These are phyloP conservation scores for Sarcophaga caerulescens DNA, from an alignment of 2,888 invertebrate species.

Conservation along the genomic window DNA sequence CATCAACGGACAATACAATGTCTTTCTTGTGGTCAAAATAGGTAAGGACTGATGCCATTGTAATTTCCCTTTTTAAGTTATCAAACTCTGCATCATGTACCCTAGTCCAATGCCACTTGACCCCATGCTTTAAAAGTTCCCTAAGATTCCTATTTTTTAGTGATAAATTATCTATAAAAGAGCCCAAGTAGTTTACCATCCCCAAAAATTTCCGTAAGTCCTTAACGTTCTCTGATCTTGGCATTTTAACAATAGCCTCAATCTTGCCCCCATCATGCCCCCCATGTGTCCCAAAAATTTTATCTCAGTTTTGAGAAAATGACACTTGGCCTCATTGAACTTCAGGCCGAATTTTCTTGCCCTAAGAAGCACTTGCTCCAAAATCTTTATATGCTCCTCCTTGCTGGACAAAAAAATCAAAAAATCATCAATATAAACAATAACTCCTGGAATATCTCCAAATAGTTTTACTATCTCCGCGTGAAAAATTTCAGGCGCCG, in stretches of 20 bases:
- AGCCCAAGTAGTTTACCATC: no score
- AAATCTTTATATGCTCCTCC: not conserved
- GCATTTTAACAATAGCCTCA: no score
- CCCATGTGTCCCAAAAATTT: not conserved
- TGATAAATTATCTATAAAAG: no score
- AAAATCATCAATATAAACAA: conserved; percentile 66
- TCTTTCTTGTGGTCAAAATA: conserved; percentile 56
- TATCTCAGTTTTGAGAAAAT: conserved; percentile 3
- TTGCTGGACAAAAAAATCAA: conserved; percentile 17
- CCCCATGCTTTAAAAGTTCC: no score
- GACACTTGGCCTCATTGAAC: conserved; percentile 9
- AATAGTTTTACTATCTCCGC: conserved; percentile 59
- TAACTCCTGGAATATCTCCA: conserved; percentile 48
- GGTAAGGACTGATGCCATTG: conserved; percentile 45
- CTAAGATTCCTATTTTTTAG: no score
- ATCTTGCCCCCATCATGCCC: no score
- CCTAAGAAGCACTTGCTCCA: not conserved
- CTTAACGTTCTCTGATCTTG: no score
- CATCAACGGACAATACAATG: conserved; percentile 9
- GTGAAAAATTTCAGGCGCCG: conserved; percentile 63
- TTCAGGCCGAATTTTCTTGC: not conserved
- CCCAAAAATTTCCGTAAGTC: no score
- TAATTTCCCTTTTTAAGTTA: conserved; percentile 41
- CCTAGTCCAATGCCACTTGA: no score
- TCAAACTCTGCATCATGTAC: conserved; percentile 38